phyloP scores from a whole-genome alignment of 2,888 invertebrate genomes.

The Macrophya alboannulata region DNA sequence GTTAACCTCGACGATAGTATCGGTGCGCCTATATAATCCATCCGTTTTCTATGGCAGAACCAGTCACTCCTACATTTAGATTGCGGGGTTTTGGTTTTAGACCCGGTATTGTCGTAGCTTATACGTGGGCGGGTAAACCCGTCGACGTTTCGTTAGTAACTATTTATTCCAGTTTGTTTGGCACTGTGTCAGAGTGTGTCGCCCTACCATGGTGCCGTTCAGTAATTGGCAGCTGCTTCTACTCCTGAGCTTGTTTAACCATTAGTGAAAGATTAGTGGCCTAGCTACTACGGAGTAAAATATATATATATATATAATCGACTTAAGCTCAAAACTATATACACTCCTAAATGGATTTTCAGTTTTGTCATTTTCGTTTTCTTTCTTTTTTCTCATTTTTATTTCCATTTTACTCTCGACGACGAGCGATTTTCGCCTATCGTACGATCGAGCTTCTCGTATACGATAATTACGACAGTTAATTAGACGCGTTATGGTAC shows the following conservation, averaged over 20 bases:
- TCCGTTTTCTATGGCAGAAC: background rate
- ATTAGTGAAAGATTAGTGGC: slow-evolving; percentile 59
- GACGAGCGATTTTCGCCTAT: background rate
- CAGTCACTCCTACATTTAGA: background rate
- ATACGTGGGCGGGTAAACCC: slow-evolving; percentile 41
- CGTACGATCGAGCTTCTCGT: background rate
- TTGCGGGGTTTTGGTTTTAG: slow-evolving; percentile 16
- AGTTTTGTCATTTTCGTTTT: background rate
- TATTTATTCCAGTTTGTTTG: slow-evolving; percentile 50
- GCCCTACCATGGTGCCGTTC: background rate
- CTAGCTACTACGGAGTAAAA: slow-evolving; percentile 13
- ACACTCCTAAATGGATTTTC: background rate
- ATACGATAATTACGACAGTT: background rate
- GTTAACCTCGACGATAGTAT: background rate
- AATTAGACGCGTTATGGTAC: slow-evolving; percentile 16
- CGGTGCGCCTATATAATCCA: background rate
- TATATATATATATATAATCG: background rate
- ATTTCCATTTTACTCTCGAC: no score
- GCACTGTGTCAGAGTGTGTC: slow-evolving; percentile 52
- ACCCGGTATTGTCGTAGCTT: background rate
- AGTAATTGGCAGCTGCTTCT: slow-evolving; percentile 53
- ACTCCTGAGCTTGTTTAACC: slow-evolving; percentile 48
- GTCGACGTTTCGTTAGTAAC: slow-evolving; percentile 40
- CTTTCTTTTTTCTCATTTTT: background rate
- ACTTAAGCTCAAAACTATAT: background rate